These are phyloP conservation scores for Gonatopus flavifemur DNA, from an alignment of 1,140 invertebrate species.

Conservation along the genomic window DNA sequence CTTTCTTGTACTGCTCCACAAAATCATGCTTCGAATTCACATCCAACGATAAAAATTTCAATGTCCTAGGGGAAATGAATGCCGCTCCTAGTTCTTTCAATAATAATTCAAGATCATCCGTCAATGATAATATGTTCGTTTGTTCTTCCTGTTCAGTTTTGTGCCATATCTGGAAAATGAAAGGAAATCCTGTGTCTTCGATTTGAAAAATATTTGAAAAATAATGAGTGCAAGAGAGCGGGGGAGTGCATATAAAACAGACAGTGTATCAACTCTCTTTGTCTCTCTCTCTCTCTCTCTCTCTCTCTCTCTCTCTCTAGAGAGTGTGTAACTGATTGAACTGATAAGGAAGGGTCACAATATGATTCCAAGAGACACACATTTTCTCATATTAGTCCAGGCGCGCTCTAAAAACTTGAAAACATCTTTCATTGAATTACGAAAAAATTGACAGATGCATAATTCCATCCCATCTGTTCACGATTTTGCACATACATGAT, in stretches of 20 bases:
- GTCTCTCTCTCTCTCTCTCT: neutral
- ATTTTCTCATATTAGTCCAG: too few relatives aligned
- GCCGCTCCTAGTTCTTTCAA: constrained; percentile 47
- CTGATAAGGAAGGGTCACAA: too few relatives aligned
- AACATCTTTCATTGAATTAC: too few relatives aligned
- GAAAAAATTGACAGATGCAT: too few relatives aligned
- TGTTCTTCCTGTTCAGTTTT: constrained; percentile 51
- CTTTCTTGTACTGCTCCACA: constrained; percentile 43
- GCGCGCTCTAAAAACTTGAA: too few relatives aligned
- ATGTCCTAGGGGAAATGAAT: constrained; percentile 44
- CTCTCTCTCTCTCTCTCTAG: too few relatives aligned
- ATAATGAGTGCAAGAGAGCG: neutral
- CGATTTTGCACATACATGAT: too few relatives aligned
- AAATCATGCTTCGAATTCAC: constrained; percentile 38
- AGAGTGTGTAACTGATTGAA: too few relatives aligned
- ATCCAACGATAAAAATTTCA: constrained; percentile 51
- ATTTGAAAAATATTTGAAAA: too few relatives aligned
- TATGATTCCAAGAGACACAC: too few relatives aligned
- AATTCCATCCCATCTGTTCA: too few relatives aligned
- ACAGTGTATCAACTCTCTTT: neutral
- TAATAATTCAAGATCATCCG: constrained; percentile 40
- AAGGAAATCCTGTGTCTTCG: too few relatives aligned
- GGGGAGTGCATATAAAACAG: neutral
- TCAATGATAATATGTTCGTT: constrained; percentile 40
- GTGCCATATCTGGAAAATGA: constrained; percentile 47